Evolutionary conservation across 2,888 invertebrate species (phyloP).

Genomic region (Dinocampus coccinellae): DNA sequence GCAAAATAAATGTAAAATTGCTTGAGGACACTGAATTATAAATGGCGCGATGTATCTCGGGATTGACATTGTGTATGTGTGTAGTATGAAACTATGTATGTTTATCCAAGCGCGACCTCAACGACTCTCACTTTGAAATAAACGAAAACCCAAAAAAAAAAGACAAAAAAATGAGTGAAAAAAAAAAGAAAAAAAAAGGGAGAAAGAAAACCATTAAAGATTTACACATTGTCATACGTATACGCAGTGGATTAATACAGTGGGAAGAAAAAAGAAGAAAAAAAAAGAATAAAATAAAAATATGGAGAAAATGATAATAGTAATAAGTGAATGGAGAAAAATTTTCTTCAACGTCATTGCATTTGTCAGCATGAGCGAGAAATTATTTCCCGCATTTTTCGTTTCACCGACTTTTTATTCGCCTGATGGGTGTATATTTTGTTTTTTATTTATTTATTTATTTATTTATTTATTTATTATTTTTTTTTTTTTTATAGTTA

Average conservation of each 20-base stretch:
- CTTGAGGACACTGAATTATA: constrained; percentile 13
- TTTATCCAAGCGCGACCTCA: constrained; percentile 6
- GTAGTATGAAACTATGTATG: not conserved
- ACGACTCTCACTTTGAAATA: constrained; percentile 12
- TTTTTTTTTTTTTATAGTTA: too few species aligned
- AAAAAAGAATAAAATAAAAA: not conserved
- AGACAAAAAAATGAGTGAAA: not conserved
- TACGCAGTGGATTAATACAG: not conserved
- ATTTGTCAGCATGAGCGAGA: not conserved
- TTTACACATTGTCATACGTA: not conserved
- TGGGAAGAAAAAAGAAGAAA: not conserved
- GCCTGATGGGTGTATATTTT: not conserved
- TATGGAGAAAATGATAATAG: too few species aligned
- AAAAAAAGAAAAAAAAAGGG: too few species aligned
- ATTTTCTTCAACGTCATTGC: not conserved
- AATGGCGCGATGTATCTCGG: not conserved
- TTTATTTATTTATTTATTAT: not conserved
- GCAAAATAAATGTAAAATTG: constrained; percentile 9
- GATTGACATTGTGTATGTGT: not conserved
- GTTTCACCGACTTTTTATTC: not conserved
- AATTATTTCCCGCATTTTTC: constrained; percentile 2
- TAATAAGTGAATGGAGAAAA: not conserved
- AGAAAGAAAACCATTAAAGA: too few species aligned
- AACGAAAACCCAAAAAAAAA: not conserved
- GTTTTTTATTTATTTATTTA: not conserved